phyloP scores from a whole-genome alignment of 2,797 vertebrate genomes.

The Silurus lanzhouensis region DNA sequence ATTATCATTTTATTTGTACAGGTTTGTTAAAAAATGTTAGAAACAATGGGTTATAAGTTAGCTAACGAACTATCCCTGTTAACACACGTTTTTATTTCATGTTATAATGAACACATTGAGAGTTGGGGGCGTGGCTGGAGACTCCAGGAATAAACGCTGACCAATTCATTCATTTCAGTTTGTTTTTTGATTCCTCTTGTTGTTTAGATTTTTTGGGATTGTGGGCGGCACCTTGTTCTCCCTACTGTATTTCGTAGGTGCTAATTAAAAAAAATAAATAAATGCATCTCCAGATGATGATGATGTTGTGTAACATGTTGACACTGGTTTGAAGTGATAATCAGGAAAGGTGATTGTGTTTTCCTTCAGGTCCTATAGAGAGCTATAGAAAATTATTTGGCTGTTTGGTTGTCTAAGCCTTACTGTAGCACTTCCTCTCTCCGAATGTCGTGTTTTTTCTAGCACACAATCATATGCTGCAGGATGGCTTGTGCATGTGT shows the following conservation, averaged over 20 bases:
- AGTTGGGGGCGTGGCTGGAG: neutral
- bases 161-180: neutral
- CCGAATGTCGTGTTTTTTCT: neutral
- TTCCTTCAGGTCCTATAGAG: constrained; percentile 20
- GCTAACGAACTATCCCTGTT: neutral
- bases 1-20: neutral
- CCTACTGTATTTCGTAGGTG: neutral
- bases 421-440: neutral
- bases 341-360: neutral
- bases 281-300: neutral
- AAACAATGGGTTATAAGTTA: neutral
- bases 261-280: neutral
- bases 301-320: neutral
- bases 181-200: neutral
- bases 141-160: neutral
- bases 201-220: neutral
- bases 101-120: neutral
- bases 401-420: neutral
- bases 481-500: constrained; percentile 7
- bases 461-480: constrained; percentile 10
- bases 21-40: neutral
- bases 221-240: neutral
- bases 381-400: neutral
- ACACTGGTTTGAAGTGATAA: neutral
- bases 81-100: neutral